Base-by-base conservation (phyloP, 2,797 vertebrate species). In the Dromococcyx pavoninus region DNA sequence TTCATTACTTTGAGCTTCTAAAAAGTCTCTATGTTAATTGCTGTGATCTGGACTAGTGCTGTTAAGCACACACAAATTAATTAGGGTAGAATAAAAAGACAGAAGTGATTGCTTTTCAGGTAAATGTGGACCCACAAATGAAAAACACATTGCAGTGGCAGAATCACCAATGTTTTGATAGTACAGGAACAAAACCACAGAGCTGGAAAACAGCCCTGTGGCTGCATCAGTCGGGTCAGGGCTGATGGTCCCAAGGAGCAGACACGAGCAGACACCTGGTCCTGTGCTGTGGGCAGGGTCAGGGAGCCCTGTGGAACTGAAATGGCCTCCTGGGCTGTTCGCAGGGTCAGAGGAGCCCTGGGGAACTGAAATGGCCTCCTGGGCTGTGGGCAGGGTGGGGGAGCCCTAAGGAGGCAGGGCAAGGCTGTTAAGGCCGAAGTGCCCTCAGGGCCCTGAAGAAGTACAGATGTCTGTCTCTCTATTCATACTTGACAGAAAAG, bases 201-300 rank as follows among this genome's bases (percentile, higher is more conserved):
- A 67, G 33, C 27, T 62, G 83, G 30, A 66, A 27, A 56, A 11
- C 7, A 7, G 5, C n/a, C 33, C 21, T 43, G 32, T 32, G 64
- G 22, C 4, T 13, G 15, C 5, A 5, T 33, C 0, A 0, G 27
- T 57, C 58, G 33, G 33, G 13, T 37, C 71, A 39, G 15, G 32
- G 18, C 21, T 71, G 65, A 25, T 12, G 48, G 24, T 18, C 11
- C 21, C 7, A 22, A 17, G 5, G 35, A 39, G 15, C 25, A 37
- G 60, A 62, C 19, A 15, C 41, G 60, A 22, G 15, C 37, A 37
- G 60, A 62, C 19, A 22, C 27, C 37, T 15, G 7, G 10, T 37
- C 58, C 58, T 27, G 58, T 4, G 25, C 17, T 48, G 46, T 17
- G 46, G 22, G 46, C 19, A 17, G 39, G 14, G 14, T 41, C 39